Conservation (phyloP, 1,140 invertebrate species). For the Vollenhovia emeryi region DNA sequence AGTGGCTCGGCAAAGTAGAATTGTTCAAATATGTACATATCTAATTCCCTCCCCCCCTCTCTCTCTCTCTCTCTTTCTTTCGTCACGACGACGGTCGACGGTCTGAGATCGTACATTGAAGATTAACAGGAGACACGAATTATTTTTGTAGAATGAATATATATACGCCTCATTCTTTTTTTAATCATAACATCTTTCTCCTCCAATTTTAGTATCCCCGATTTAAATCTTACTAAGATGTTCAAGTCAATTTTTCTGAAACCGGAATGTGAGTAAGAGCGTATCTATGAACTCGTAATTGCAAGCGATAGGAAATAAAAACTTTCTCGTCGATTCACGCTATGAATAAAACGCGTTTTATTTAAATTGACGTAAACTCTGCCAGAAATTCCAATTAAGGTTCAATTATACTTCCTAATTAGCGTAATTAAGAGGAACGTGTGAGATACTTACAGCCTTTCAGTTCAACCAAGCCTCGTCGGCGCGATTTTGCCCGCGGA, state of each 20-base stretch:
- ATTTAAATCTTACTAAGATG: background rate
- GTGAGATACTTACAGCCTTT: too few species aligned
- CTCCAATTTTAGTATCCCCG: background rate
- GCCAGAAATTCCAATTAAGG: background rate
- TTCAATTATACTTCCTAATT: background rate
- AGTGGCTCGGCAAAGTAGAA: background rate
- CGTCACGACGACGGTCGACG: background rate
- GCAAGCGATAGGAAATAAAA: too few species aligned
- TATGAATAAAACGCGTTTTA: background rate
- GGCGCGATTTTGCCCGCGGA: background rate
- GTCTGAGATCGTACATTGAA: background rate
- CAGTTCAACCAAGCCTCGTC: too few species aligned
- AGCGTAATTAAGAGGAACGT: background rate
- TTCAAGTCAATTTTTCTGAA: background rate
- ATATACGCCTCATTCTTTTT: background rate
- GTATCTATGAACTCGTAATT: background rate
- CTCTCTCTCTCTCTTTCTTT: too few species aligned
- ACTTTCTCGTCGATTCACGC: background rate
- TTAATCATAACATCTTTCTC: background rate
- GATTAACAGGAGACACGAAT: background rate
- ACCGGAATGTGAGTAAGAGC: background rate
- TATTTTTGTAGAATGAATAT: background rate
- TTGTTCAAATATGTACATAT: background rate
- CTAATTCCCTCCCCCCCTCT: too few species aligned
- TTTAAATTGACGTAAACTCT: background rate